phyloP scores from a whole-genome alignment of 2,797 vertebrate species.

The Sebastes cheni region DNA sequence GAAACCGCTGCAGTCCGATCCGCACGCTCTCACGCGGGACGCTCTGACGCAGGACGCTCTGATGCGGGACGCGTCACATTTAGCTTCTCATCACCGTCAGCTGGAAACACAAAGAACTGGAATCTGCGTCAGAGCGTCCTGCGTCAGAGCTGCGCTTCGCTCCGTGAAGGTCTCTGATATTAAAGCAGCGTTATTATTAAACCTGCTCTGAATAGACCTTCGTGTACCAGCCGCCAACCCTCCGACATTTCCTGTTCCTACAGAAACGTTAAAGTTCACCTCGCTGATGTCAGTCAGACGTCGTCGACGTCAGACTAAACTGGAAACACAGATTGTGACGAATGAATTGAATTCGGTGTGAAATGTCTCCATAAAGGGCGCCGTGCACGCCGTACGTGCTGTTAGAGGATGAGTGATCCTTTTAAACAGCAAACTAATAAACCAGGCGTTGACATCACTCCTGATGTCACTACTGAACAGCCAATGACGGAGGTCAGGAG shows the following conservation, averaged over 20 bases:
- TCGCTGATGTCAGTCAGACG: too few species aligned
- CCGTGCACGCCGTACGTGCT: too few species aligned
- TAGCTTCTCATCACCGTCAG: slow-evolving; percentile 1
- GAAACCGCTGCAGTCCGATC: not conserved
- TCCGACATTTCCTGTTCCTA: not conserved
- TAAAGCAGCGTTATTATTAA: too few species aligned
- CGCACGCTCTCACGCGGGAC: not conserved
- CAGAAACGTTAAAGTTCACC: too few species aligned
- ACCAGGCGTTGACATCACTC: not conserved
- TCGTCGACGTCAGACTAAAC: too few species aligned
- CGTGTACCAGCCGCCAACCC: not conserved
- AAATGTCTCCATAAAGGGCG: not conserved
- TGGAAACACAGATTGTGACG: not conserved
- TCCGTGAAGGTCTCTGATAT: too few species aligned
- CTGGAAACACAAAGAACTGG: slow-evolving; percentile 9
- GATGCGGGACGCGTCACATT: not conserved
- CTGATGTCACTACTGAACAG: not conserved
- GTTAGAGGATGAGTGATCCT: too few species aligned
- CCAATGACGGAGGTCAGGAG: not conserved
- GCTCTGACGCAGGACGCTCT: too few species aligned
- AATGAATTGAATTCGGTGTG: not conserved
- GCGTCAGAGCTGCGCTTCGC: not conserved
- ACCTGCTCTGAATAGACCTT: not conserved
- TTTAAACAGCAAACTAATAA: too few species aligned
- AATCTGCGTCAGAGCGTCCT: slow-evolving; percentile 15